Base-by-base conservation (phyloP, 2,888 invertebrate genomes). In the Agrochola litura region DNA sequence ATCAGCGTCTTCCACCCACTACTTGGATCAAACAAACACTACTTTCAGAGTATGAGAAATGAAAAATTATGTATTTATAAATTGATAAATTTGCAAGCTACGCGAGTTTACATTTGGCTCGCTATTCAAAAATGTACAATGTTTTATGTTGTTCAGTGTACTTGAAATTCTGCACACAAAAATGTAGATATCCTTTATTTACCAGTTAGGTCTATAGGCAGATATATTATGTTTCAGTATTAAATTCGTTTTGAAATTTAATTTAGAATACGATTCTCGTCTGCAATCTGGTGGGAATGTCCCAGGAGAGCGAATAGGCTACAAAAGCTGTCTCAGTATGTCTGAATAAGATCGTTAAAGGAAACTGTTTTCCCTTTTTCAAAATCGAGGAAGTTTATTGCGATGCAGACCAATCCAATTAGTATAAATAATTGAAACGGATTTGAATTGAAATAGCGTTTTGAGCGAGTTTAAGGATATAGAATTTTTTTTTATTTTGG, bases 311-410 rank as follows among this genome's bases (percentile, higher is more conserved):
- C 58, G 41, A 30, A 58, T 16, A n/a, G 22, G 68, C 65, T 41
- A 61, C 46, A 73, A 73, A 80, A 84, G 77, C 76, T 77, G 76
- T 85, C 73, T 76, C 69, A 66, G 68, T 78, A 66, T 77, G 76
- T 86, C 79, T 80, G 83, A 86, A 83, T 84, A 84, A 81, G 83
- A 82, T 79, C 54, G 73, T 54, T 74, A 52, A 19, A 37, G 25
- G 22, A 73, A 76, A 30, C 25, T 43, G 9, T 65, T 66, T 65
- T 65, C 10, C 25, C 30, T 61, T 66, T 79, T 56, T 61, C 19
- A 25, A 49, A 72, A 61, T n/a, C 41, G 25, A 43, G 25, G 19
- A 54, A 63, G 14, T 63, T 63, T 25, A 6, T 64, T 63, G 72
- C 56, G 81, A 82, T 61, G 68, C 68, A n/a, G 16, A 73, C 56